phyloP scores from a whole-genome alignment of 2,888 invertebrate species.

The Meteorus cinctellus region DNA sequence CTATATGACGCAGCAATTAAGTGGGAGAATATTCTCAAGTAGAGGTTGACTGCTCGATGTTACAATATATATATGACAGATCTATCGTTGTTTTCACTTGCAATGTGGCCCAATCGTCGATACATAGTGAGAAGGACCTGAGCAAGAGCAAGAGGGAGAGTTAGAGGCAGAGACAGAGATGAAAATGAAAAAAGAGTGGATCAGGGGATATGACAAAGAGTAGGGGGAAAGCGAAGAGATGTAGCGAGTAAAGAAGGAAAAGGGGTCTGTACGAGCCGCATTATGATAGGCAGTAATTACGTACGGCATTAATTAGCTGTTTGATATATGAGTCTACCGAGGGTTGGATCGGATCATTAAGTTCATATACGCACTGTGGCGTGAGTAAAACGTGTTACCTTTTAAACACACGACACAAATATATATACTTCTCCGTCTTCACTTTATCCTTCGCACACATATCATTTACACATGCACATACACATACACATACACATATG shows the following conservation, averaged over 20 bases:
- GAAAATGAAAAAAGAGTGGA: constrained; percentile 23
- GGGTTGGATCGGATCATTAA: constrained; percentile 64
- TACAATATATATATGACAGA: not conserved
- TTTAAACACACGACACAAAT: constrained; percentile 34
- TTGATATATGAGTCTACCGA: constrained; percentile 65
- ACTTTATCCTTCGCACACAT: constrained; percentile 27
- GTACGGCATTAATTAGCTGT: constrained; percentile 67
- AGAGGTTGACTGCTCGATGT: not conserved
- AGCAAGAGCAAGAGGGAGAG: constrained; percentile 24
- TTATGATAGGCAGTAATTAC: constrained; percentile 67
- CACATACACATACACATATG: too few relatives aligned
- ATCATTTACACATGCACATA: too few relatives aligned
- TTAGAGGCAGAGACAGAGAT: not conserved
- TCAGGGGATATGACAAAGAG: constrained; percentile 20
- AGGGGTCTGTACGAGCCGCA: constrained; percentile 51
- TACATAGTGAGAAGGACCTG: constrained; percentile 9
- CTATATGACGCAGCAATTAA: constrained; percentile 60
- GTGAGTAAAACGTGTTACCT: constrained; percentile 46
- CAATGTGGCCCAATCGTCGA: not conserved
- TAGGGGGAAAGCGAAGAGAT: constrained; percentile 11
- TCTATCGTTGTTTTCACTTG: too few relatives aligned
- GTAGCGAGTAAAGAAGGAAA: not conserved
- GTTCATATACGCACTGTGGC: constrained; percentile 56
- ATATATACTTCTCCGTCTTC: constrained; percentile 41
- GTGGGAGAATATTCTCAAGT: constrained; percentile 26